Base-by-base conservation (phyloP, 2,888 invertebrate genomes). In the Dryadula phaetusa region DNA sequence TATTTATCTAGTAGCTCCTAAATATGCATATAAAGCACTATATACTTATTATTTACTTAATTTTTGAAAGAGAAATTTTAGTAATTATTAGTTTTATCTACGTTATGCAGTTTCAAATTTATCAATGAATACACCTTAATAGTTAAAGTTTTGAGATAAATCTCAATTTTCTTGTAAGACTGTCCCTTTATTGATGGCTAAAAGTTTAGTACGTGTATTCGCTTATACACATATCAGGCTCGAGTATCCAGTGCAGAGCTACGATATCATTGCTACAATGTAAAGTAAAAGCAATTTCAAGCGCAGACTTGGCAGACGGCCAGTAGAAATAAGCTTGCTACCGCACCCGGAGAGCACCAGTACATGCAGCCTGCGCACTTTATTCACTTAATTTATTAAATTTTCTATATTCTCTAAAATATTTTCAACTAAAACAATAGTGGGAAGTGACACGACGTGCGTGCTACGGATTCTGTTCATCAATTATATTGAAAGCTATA, bases 281-380 rank as follows among this genome's bases (percentile, higher is more conserved):
- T 83, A 85, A 82, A 83, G 86, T 84, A 88, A 86, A 90, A 90
- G 88, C 90, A 90, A 91, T 90, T 88, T 86, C 83, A 80, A 83
- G 82, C 82, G 76, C 82, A 81, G 83, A 76, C 81, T 83, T 92
- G 92, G 92, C 92, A 83, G 73, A 74, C 77, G 79, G 86, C 92
- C 92, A 91, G 87, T 80, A 79, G 89, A 86, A 90, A 90, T 90
- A 89, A 89, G 90, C 91, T 88, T 77, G 81, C 85, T 81, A 82
- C 85, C 85, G 87, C 87, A 86, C 85, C 81, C 83, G 78, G 78
- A 82, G 82, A 84, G 82, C 79, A 80, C 84, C 82, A 81, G 82
- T 86, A 88, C 84, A 84, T 83, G 81, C 80, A 83, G 80, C 79
- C 80, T 83, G 79, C 75, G 76, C 78, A 79, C 79, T 78, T 79